Evolutionary conservation across 2,888 invertebrate genomes (phyloP).

Genomic region (Lithophane ornitopus): DNA sequence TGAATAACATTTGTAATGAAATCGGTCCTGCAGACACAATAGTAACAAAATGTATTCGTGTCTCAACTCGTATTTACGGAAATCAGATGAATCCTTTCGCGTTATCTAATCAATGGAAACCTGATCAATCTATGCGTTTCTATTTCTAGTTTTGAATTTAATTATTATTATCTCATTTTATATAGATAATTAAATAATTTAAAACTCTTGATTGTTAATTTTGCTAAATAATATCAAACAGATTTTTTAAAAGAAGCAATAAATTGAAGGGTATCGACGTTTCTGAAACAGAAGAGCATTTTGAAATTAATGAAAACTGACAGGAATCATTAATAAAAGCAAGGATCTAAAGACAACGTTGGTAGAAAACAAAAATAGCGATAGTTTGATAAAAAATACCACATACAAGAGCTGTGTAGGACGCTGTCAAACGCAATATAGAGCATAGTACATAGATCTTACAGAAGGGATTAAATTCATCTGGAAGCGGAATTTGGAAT

Average conservation of each 20-base stretch:
- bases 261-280: neutral
- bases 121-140: conserved; percentile 44
- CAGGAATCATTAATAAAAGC: neutral
- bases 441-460: neutral
- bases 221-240: neutral
- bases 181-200: conserved; percentile 17
- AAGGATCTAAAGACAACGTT: neutral
- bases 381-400: neutral
- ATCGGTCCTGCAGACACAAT: neutral
- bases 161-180: conserved; percentile 4
- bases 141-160: conserved; percentile 25
- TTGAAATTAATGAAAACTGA: no score
- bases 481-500: no score
- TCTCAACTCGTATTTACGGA: conserved; percentile 1
- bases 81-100: conserved; percentile 22
- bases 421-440: neutral
- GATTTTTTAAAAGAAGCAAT: neutral
- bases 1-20: neutral
- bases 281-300: neutral
- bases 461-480: neutral
- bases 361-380: neutral
- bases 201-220: neutral
- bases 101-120: conserved; percentile 52
- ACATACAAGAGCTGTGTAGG: neutral
- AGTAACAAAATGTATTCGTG: neutral